phyloP scores from a whole-genome alignment of 2,888 invertebrate species.

The Antheraea yamamai region DNA sequence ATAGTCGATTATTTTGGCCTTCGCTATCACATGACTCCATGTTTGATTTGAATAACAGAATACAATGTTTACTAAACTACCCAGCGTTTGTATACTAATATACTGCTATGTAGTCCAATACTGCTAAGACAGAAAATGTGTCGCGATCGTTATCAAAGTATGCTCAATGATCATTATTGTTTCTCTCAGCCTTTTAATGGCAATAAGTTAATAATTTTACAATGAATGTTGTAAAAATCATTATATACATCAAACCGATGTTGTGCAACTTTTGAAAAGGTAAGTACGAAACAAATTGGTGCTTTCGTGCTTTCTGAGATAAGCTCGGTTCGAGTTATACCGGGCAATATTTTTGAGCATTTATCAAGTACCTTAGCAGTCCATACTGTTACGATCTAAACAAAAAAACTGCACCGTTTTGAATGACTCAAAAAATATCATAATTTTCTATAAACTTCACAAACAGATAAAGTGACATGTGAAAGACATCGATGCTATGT shows the following conservation, averaged over 20 bases:
- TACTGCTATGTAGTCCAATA: not conserved
- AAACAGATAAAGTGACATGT: no score
- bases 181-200: not conserved
- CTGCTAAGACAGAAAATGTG: not conserved
- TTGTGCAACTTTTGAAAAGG: no score
- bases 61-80: slow-evolving; percentile 36
- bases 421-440: no score
- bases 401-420: no score
- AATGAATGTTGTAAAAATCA: not conserved
- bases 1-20: slow-evolving; percentile 41
- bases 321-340: not conserved
- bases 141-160: not conserved
- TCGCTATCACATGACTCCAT: slow-evolving; percentile 42
- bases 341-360: not conserved
- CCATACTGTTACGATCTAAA: not conserved
- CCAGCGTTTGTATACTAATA: slow-evolving; percentile 2
- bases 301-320: not conserved
- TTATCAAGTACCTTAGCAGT: not conserved
- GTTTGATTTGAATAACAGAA: slow-evolving; percentile 48
- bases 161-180: not conserved
- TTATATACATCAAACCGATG: not conserved
- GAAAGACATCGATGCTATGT: no score
- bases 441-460: no score
- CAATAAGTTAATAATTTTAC: not conserved
- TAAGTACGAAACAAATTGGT: not conserved